Base-by-base conservation (phyloP, 1,140 invertebrate genomes). In the Sitophilus oryzae region DNA sequence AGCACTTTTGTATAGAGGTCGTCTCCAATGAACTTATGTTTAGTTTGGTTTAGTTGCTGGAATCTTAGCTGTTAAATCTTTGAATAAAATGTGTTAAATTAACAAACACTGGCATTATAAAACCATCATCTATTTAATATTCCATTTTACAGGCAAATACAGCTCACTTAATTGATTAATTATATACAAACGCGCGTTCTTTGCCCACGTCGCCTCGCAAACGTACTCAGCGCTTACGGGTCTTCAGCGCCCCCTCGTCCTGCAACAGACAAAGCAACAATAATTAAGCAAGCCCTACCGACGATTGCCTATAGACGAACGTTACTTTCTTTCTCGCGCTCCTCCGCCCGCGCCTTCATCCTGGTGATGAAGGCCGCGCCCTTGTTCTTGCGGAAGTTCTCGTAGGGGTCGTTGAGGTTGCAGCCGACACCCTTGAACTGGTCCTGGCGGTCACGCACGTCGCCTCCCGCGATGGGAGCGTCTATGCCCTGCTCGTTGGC, bases 381-480 rank as follows among this genome's bases (percentile, higher is more conserved):
- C 76, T 96, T 96, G 69, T 88, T 95, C 74, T 97, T 97, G 51
- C 95, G 81, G 75, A 96, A 98, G 69, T 91, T 93, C 74, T 98
- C 95, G 70, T 95, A 98, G 0, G 94, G 94, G 78, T 96, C 93
- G 67, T 90, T 91, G 52, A 93, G 74, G 69, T 86, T 91, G 51
- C 91, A 82, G 35, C 93, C 94, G 40, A 96, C 83, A 59, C 93
- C 91, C 79, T 92, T 95, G 70, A 93, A 96, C 75, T 90, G 86
- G 72, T 96, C 93, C 52, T 83, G 83, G 57, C 83, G 79, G 68
- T 96, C 93, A n/a, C 93, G 76, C 30, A 95, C 88, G 66, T 96
- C 88, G 25, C 90, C 93, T 0, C 89, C 91, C 30, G 88, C 86
- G 57, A 98, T 94, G 0, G 94, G 94, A 60, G 93, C 86, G 59